Evolutionary conservation across 2,888 invertebrate genomes (phyloP), one percentile per base, ranked within the genome.

Genomic region (Eurois occulta): DNA sequence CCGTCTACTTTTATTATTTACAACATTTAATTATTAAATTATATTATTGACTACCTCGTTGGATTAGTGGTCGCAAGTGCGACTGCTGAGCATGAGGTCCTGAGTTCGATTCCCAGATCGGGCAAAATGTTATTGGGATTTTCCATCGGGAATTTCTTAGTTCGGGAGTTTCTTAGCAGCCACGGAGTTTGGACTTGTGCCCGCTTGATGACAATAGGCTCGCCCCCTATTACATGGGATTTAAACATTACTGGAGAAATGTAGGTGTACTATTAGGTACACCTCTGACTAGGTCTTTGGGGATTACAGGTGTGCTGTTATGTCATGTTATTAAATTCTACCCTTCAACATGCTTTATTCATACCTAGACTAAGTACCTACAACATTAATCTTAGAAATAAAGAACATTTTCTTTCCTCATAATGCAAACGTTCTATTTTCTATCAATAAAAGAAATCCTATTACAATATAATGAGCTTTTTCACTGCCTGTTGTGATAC

Each of bases 391-490:
- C 11, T 24, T 16, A 38, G 5, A 52, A 41, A 68, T 67, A 38
- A 28, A 11, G 6, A 21, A 1, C 11, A 52, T 41, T 38, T 52
- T 41, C 16, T 68, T 38, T 52, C 0, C 6, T 7, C 8, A 24
- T 2, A 28, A 24, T 24, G 16, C 28, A 62, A 21, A 21, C 21
- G 18, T 67, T 38, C 4, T 43, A 43, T 21, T 68, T 70, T n/a
- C 4, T 43, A 43, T 69, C 21, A n/a, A 46, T 46, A 46, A 21
- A 64, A 72, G 18, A 75, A 0, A 62, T 62, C 18, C 4, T 48
- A 46, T 71, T 28, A 72, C 58, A 28, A 28, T 35, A 48, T 38
- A 48, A 75, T 75, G 11, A 24, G 72, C 35, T 28, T 28, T 46
- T 24, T 13, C 24, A 38, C 24, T 7, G 11, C 24, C 24, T 38